phyloP scores from a whole-genome alignment of 1,140 invertebrate species.

The Glomeris maerens region DNA sequence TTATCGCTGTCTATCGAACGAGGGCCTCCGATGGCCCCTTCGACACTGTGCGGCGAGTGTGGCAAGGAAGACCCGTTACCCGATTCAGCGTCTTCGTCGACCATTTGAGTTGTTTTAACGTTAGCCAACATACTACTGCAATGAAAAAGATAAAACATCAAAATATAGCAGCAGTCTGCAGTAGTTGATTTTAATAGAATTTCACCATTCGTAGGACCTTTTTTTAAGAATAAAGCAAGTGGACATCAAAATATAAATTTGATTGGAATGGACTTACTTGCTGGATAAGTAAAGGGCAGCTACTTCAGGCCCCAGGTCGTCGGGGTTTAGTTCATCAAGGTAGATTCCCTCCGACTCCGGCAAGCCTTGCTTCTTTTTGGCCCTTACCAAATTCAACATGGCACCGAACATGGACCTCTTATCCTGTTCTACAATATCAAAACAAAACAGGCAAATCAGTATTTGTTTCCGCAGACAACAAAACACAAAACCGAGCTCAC shows the following conservation, averaged over 20 bases:
- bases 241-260: neutral
- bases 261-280: constrained; percentile 19
- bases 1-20: constrained; percentile 65
- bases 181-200: no score
- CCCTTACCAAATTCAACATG: constrained; percentile 86
- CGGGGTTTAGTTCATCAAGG: constrained; percentile 75
- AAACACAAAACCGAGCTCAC: constrained; percentile 7
- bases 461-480: neutral
- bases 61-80: constrained; percentile 86
- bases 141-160: no score
- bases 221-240: neutral
- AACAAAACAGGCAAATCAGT: constrained; percentile 1
- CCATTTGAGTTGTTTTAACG: constrained; percentile 9
- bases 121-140: constrained; percentile 1
- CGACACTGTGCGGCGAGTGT: constrained; percentile 78
- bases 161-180: no score
- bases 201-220: neutral
- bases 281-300: constrained; percentile 73
- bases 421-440: constrained; percentile 24
- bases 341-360: constrained; percentile 69
- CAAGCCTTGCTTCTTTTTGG: constrained; percentile 52
- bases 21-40: constrained; percentile 49
- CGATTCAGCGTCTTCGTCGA: constrained; percentile 85
- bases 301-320: constrained; percentile 76
- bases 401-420: constrained; percentile 67